Evolutionary conservation across 2,113 vertebrate species (phyloP).

Genomic region (Cathartes aura): DNA sequence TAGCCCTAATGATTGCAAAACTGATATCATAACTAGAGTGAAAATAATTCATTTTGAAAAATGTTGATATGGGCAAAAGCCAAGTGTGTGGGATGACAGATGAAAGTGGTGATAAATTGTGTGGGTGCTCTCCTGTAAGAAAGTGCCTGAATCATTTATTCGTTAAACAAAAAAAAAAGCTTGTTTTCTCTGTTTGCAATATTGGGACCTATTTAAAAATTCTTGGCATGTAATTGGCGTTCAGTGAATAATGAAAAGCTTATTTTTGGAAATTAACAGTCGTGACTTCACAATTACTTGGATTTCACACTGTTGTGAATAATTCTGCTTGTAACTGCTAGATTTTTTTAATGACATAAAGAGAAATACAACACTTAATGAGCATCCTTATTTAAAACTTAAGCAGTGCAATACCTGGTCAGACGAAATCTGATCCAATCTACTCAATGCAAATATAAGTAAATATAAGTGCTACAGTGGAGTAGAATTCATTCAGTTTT

Average conservation of each 20-base stretch:
- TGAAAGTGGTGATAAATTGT: conserved; percentile 70
- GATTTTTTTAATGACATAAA: not conserved
- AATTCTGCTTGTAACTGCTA: not conserved
- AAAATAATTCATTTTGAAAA: conserved; percentile 57
- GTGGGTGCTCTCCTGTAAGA: conserved; percentile 57
- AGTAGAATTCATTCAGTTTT: not conserved
- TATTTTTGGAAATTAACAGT: conserved; percentile 54
- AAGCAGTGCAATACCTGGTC: not conserved
- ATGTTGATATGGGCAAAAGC: conserved; percentile 63
- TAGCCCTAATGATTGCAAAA: conserved; percentile 38
- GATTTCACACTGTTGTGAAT: not conserved
- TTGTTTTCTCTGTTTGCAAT: conserved; percentile 50
- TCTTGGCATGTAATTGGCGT: conserved; percentile 30
- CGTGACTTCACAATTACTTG: conserved; percentile 37
- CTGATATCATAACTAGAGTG: conserved; percentile 37
- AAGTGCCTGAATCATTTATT: conserved; percentile 64
- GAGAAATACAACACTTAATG: not conserved
- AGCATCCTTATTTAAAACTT: not conserved
- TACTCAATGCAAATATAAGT: not conserved
- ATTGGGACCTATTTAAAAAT: conserved; percentile 45
- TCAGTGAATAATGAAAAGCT: conserved; percentile 29
- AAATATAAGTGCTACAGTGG: not conserved
- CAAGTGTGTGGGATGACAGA: conserved; percentile 58
- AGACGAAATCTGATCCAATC: not conserved
- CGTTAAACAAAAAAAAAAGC: not conserved